Evolutionary conservation across 2,113 vertebrate species (phyloP).

Genomic region (Eupsittula cactorum): DNA sequence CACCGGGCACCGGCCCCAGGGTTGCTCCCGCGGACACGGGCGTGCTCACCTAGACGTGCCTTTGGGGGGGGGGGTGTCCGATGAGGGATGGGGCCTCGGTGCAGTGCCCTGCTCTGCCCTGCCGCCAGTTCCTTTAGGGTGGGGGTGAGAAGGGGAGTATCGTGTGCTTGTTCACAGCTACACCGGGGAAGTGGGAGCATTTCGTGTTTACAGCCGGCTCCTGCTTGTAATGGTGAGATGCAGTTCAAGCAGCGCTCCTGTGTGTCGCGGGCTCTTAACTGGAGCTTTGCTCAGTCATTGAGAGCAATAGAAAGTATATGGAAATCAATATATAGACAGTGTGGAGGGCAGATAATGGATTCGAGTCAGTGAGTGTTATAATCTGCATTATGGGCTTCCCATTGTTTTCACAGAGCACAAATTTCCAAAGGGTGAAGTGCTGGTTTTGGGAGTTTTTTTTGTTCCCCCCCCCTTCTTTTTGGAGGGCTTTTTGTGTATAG

Average conservation of each 20-base stretch:
- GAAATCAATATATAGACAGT: constrained; percentile 65
- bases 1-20: not conserved
- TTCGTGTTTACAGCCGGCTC: constrained; percentile 32
- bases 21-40: not conserved
- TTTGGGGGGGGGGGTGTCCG: not conserved
- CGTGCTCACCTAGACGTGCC: not conserved
- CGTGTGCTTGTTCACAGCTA: constrained; percentile 35
- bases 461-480: not conserved
- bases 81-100: not conserved
- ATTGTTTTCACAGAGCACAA: constrained; percentile 50
- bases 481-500: constrained; percentile 50
- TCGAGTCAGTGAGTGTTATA: constrained; percentile 60
- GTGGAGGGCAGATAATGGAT: constrained; percentile 62
- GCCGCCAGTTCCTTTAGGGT: not conserved
- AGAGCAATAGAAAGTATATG: constrained; percentile 60
- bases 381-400: constrained; percentile 64
- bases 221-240: constrained; percentile 15
- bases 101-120: not conserved
- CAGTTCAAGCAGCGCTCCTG: constrained; percentile 47
- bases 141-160: not conserved
- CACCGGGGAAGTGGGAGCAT: not conserved
- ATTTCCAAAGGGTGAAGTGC: constrained; percentile 61
- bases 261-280: constrained; percentile 37
- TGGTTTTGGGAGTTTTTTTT: not conserved
- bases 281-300: constrained; percentile 61